These are phyloP conservation scores for Thyatira batis DNA, from an alignment of 2,888 invertebrate genomes.

Conservation along the genomic window DNA sequence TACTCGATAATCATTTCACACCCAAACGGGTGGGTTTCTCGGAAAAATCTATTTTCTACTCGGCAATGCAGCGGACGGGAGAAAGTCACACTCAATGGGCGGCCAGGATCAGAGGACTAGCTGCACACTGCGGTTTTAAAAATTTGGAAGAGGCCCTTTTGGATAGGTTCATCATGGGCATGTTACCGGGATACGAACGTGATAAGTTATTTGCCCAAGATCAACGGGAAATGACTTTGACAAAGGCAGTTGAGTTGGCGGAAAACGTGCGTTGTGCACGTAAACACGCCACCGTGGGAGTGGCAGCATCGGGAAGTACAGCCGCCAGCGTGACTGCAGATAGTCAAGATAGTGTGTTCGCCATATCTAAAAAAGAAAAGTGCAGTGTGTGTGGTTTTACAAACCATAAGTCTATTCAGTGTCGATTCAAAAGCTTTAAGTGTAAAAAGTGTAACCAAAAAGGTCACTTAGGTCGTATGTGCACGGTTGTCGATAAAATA, in stretches of 20 bases:
- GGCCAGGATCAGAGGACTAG: slow-evolving; percentile 15
- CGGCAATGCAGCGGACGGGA: slow-evolving; percentile 6
- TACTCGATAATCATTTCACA: slow-evolving; percentile 30
- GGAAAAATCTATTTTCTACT: slow-evolving; percentile 8
- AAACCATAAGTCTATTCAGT: slow-evolving; percentile 18
- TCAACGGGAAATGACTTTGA: slow-evolving; percentile 16
- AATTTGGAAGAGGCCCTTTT: slow-evolving; percentile 18
- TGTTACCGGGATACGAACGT: slow-evolving; percentile 22
- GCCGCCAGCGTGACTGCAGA: neutral
- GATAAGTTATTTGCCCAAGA: slow-evolving; percentile 26
- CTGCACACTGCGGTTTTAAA: slow-evolving; percentile 16
- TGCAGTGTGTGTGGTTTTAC: slow-evolving; percentile 24
- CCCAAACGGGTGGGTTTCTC: slow-evolving; percentile 19
- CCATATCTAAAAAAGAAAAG: slow-evolving; percentile 19
- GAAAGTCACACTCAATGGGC: slow-evolving; percentile 13
- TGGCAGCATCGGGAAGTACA: neutral
- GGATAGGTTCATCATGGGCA: slow-evolving; percentile 28
- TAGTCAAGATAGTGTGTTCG: slow-evolving; percentile 9
- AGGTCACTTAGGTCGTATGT: slow-evolving; percentile 23
- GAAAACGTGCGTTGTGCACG: slow-evolving; percentile 19
- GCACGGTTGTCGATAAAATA: slow-evolving; percentile 6
- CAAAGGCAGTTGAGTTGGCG: slow-evolving; percentile 23
- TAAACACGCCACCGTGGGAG: slow-evolving; percentile 9
- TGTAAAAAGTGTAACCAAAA: slow-evolving; percentile 18
- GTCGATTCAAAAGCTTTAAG: slow-evolving; percentile 18